Evolutionary conservation across 2,113 vertebrate species (phyloP), one percentile per base, ranked within the genome.

Genomic region (Herpetotheres cachinnans): DNA sequence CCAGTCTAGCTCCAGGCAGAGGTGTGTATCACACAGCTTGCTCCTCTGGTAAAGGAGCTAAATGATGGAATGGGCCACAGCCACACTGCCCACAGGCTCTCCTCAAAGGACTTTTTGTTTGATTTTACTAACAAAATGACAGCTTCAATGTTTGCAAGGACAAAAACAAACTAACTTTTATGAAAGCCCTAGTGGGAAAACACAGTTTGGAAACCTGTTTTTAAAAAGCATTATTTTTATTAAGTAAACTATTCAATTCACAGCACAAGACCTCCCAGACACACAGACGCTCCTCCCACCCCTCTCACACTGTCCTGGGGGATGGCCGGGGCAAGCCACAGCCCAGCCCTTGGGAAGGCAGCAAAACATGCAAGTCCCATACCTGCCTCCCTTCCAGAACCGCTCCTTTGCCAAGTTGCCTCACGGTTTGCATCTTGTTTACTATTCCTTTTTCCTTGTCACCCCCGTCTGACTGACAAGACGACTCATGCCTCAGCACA

Each of bases 401-500:
- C 1, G 3, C 85, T 85, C 77, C 77, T 55, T 71, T 49, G 83
- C 49, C 81, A 63, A 32, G 42, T 10, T 6, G 16, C 29, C 49
- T 50, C 77, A 8, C 4, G 1, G 16, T 47, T 52, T 55, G 77
- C 77, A 56, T 30, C 83, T 82, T 93, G 92, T 95, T 97, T 95
- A 96, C 94, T 92, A 90, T 27, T 72, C 86, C 74, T n/a, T 77
- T 36, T 21, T 58, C 77, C 79, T 59, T 32, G 30, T 89, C 92
- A 78, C 49, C 73, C 78, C 65, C 20, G 2, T 34, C 79, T 76
- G 55, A 90, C 92, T 95, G 93, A 94, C 94, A 95, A 63, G 90
- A 55, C 58, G 3, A 61, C 88, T 89, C 94, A 79, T 72, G 77
- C 90, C 91, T 89, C 89, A 89, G 81, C 89, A 95, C 70, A 94